Evolutionary conservation across 2,113 vertebrate species (phyloP).

Genomic region (Pheucticus melanocephalus): DNA sequence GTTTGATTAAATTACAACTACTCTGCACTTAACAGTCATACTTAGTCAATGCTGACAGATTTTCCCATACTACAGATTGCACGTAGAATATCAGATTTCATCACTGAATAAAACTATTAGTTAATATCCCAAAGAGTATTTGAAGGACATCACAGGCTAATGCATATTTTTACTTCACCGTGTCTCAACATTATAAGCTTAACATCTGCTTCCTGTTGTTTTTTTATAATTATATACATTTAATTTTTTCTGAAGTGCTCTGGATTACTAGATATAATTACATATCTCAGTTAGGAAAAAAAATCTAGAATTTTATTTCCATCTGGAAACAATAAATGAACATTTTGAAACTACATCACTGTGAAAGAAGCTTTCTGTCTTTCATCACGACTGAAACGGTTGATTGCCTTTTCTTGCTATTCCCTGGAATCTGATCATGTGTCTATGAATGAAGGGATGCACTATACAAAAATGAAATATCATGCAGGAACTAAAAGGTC

Average conservation of each 20-base stretch:
- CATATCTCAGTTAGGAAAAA: conserved; percentile 17
- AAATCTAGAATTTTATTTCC: conserved; percentile 27
- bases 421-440: neutral
- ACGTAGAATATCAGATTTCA: conserved; percentile 7
- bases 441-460: neutral
- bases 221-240: neutral
- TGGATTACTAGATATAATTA: conserved; percentile 30
- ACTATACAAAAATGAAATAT: neutral
- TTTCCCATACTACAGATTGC: neutral
- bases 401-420: neutral
- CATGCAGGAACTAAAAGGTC: neutral
- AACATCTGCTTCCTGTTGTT: conserved; percentile 44
- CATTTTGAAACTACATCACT: neutral
- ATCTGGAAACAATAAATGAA: conserved; percentile 60
- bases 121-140: neutral
- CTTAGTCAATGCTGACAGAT: neutral
- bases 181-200: neutral
- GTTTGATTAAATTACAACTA: neutral
- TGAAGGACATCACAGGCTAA: neutral
- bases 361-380: conserved; percentile 43
- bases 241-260: conserved; percentile 15
- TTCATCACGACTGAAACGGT: conserved; percentile 38
- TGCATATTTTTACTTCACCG: neutral
- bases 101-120: conserved; percentile 50
- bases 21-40: neutral